These are phyloP conservation scores for Drosophila gaucha DNA, from an alignment of 2,888 invertebrate species.

Conservation along the genomic window DNA sequence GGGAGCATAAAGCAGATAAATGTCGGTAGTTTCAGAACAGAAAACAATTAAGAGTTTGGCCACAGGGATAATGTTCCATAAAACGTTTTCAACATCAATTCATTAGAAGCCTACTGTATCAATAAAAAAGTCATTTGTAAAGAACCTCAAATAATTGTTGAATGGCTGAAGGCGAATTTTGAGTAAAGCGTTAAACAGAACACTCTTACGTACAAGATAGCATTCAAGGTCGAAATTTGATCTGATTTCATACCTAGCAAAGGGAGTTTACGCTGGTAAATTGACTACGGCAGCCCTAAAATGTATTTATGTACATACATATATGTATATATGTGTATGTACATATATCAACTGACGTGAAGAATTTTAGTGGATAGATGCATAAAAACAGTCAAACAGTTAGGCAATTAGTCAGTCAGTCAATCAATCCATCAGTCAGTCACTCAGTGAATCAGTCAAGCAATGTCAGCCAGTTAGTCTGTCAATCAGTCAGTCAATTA, in stretches of 20 bases:
- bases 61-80: constrained; percentile 7
- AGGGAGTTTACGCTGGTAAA: not conserved
- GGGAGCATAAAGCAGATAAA: constrained; percentile 52
- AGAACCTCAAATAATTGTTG: not conserved
- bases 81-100: constrained; percentile 5
- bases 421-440: too few species aligned
- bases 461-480: too few species aligned
- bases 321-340: too few species aligned
- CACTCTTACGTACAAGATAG: not conserved
- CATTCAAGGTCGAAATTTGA: constrained; percentile 14
- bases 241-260: constrained; percentile 1
- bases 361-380: not conserved
- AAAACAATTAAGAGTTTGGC: constrained; percentile 31
- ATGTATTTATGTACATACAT: too few species aligned
- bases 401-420: too few species aligned
- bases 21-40: constrained; percentile 34
- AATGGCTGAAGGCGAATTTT: not conserved
- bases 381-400: not conserved
- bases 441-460: too few species aligned
- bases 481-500: too few species aligned
- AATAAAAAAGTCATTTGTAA: not conserved
- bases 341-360: too few species aligned
- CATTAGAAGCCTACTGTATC: not conserved
- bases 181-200: constrained; percentile 1
- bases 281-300: too few species aligned